A percentile compares a stretch with the other conserved stretches of the same genome.
Conservation (phyloP, 1,140 invertebrate genomes). For the Bombus polaris region DNA sequence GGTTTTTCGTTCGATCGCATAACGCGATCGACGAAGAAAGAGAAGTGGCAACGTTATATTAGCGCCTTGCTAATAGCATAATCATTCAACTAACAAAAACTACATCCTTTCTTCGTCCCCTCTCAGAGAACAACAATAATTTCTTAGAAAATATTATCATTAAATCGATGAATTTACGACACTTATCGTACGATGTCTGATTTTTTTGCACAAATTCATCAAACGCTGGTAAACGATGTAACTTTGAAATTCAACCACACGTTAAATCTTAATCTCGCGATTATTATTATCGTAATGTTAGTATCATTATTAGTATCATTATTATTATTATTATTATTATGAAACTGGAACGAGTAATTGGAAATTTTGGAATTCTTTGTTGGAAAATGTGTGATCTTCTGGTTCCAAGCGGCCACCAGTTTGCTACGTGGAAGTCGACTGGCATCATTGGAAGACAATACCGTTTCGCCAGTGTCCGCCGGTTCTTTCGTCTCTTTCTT, state of each 20-base stretch:
- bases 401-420: neutral
- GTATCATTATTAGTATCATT: fast-evolving
- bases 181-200: no score
- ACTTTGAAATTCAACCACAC: neutral
- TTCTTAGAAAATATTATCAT: neutral
- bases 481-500: neutral
- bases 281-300: no score
- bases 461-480: neutral
- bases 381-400: neutral
- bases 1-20: conserved; percentile 6
- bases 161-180: neutral
- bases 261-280: no score
- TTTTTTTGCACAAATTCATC: no score
- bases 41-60: neutral
- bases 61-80: neutral
- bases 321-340: neutral
- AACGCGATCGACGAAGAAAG: neutral
- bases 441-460: neutral
- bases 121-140: no score
- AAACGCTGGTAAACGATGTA: neutral
- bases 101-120: no score
- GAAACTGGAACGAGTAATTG: neutral
- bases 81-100: neutral
- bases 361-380: neutral
- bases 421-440: conserved; percentile 16